Conservation (phyloP, 1,140 invertebrate species). For the Monomorium pharaonis region DNA sequence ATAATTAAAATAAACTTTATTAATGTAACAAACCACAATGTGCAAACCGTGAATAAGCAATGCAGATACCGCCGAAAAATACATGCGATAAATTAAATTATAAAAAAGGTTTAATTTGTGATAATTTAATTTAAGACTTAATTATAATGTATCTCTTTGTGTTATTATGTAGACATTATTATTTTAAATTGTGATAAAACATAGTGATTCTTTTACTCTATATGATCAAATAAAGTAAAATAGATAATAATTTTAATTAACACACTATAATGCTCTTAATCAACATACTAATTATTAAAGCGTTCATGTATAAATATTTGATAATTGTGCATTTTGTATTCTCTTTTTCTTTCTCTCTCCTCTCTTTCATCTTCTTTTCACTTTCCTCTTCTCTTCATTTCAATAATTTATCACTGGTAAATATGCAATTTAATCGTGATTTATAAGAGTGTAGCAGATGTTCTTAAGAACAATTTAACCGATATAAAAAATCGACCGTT, state of each 20-base stretch:
- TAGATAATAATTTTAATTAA: too few relatives aligned
- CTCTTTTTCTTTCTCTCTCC: too few relatives aligned
- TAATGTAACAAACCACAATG: too few relatives aligned
- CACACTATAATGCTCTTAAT: not conserved
- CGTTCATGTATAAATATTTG: not conserved
- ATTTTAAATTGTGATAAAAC: not conserved
- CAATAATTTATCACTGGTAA: not conserved
- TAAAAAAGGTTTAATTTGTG: not conserved
- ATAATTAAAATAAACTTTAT: conserved; percentile 22
- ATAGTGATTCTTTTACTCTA: not conserved
- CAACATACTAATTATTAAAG: not conserved
- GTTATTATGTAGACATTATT: not conserved
- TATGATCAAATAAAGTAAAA: not conserved
- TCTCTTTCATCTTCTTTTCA: too few relatives aligned
- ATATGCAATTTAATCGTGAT: not conserved
- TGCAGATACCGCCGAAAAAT: not conserved
- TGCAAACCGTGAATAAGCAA: not conserved
- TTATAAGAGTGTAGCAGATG: not conserved
- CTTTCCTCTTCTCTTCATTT: too few relatives aligned
- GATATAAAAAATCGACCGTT: not conserved
- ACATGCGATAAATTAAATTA: not conserved
- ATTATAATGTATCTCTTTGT: too few relatives aligned
- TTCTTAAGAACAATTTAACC: conserved; percentile 9
- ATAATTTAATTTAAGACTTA: not conserved
- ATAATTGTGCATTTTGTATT: not conserved